phyloP scores from a whole-genome alignment of 1,140 invertebrate species.

The Bilobella aurantiaca region DNA sequence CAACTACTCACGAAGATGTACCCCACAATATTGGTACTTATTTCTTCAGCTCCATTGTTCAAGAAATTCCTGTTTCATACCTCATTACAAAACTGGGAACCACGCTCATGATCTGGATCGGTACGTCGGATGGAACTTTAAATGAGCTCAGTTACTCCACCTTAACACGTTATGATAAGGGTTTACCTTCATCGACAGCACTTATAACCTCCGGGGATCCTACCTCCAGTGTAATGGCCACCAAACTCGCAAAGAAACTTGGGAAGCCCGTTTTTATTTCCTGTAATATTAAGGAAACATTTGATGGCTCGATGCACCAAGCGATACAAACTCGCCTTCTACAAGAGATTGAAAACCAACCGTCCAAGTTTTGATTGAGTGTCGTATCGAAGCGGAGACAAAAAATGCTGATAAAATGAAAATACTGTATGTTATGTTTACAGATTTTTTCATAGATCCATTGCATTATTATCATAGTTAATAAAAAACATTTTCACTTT shows the following conservation, averaged over 20 bases:
- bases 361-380: neutral
- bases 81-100: conserved; percentile 14
- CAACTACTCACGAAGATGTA: too few species aligned
- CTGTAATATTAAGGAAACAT: conserved; percentile 11
- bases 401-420: too few species aligned
- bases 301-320: neutral
- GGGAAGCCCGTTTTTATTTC: conserved; percentile 29
- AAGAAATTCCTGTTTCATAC: conserved; percentile 14
- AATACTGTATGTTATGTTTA: too few species aligned
- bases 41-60: too few species aligned
- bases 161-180: neutral
- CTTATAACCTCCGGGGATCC: conserved; percentile 1
- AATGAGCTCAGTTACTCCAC: neutral
- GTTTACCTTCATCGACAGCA: neutral
- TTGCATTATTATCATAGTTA: too few species aligned
- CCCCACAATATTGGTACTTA: too few species aligned
- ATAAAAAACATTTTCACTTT: neutral
- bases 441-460: too few species aligned
- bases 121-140: conserved; percentile 4
- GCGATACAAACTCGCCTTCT: neutral
- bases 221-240: conserved; percentile 14
- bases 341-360: neutral
- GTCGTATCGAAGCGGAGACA: too few species aligned
- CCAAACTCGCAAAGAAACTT: conserved; percentile 16
- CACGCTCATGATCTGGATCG: conserved; percentile 18